Conservation (phyloP, 2,797 vertebrate genomes). For the Bradypodion pumilum region DNA sequence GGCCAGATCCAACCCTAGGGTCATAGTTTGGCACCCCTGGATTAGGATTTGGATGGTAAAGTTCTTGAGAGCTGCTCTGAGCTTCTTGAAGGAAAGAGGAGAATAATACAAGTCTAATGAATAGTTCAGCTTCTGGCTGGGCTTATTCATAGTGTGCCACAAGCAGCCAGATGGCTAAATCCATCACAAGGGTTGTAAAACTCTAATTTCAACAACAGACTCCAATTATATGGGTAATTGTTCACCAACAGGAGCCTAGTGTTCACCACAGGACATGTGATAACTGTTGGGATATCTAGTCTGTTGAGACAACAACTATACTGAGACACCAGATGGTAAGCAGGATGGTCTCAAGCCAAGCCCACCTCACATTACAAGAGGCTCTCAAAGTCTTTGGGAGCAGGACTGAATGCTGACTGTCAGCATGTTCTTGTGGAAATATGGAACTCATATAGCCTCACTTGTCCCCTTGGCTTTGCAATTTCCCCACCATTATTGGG, state of each 20-base stretch:
- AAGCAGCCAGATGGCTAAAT: neutral
- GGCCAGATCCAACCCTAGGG: no score
- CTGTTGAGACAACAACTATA: fast-evolving
- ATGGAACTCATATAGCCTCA: neutral
- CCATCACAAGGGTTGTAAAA: neutral
- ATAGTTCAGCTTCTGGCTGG: neutral
- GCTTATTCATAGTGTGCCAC: neutral
- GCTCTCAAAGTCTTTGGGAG: neutral
- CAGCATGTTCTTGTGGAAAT: neutral
- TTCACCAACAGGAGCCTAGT: neutral
- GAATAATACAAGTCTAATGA: neutral
- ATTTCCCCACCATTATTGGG: neutral
- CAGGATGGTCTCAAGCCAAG: neutral
- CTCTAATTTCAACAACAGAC: neutral
- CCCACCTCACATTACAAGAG: neutral
- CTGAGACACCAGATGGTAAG: neutral
- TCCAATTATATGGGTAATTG: fast-evolving
- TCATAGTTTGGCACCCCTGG: no score
- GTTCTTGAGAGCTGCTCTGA: neutral
- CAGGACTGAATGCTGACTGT: neutral
- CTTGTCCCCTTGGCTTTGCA: neutral
- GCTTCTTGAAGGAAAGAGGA: neutral
- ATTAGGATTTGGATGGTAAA: neutral
- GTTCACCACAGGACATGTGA: neutral
- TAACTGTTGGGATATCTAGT: neutral